Evolutionary conservation across 2,113 vertebrate species (phyloP).

Genomic region (Recurvirostra avosetta): DNA sequence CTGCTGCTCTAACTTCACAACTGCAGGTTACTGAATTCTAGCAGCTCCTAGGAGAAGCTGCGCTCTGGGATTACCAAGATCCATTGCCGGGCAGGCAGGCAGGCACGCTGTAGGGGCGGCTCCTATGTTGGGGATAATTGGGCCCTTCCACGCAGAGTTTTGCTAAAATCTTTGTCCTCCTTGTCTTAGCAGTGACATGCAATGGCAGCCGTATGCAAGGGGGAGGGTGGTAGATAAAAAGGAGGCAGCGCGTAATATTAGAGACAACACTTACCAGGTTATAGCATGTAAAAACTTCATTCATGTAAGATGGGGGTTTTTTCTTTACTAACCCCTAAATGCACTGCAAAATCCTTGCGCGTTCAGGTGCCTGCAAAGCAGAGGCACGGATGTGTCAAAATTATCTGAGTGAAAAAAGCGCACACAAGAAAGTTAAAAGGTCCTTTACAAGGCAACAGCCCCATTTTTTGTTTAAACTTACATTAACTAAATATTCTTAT

Average conservation of each 20-base stretch:
- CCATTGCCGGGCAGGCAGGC: background rate
- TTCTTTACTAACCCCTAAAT: background rate
- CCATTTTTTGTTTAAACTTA: background rate
- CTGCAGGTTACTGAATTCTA: background rate
- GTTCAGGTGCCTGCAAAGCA: background rate
- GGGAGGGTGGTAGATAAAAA: background rate
- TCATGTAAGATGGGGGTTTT: background rate
- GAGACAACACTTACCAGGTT: background rate
- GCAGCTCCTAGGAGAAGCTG: background rate
- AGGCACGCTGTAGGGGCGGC: background rate
- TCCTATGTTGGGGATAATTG: accelerated
- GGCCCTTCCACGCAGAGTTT: background rate
- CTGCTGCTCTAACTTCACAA: background rate
- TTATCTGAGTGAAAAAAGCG: background rate
- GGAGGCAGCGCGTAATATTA: background rate
- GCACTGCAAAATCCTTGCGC: background rate
- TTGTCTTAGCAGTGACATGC: background rate
- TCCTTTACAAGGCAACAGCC: background rate
- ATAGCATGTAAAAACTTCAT: background rate
- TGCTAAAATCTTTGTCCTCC: background rate
- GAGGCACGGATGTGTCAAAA: background rate
- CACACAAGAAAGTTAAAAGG: background rate
- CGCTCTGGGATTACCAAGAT: background rate
- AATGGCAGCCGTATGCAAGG: accelerated
- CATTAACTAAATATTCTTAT: background rate